Evolutionary conservation across 2,113 vertebrate genomes (phyloP).

Genomic region (Peromyscus polionotus): DNA sequence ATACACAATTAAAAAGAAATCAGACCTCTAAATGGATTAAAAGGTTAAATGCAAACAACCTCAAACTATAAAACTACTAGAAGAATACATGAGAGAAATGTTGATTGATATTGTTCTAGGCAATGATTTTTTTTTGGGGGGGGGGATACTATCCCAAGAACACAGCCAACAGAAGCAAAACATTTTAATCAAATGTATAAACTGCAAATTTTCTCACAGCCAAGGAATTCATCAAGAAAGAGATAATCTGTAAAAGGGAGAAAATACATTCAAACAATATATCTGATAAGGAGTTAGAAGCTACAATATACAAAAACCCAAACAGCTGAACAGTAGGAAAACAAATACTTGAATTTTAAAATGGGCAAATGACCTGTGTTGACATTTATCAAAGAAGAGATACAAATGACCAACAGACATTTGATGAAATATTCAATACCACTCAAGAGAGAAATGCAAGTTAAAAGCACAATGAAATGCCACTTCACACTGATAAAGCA

Average conservation of each 20-base stretch:
- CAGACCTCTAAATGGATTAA: neutral
- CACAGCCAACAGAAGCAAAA: neutral
- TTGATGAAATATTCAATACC: neutral
- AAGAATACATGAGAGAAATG: neutral
- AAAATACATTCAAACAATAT: neutral
- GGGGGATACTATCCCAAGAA: neutral
- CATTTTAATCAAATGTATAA: neutral
- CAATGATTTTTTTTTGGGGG: neutral
- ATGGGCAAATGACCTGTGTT: neutral
- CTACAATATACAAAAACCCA: neutral
- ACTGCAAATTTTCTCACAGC: neutral
- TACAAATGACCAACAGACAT: neutral
- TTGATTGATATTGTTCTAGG: neutral
- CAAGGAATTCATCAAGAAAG: neutral
- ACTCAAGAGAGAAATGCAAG: neutral
- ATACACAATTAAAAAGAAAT: neutral
- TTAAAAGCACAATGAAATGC: neutral
- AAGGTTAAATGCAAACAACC: neutral
- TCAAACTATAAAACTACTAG: neutral
- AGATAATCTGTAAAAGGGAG: neutral
- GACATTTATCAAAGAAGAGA: neutral
- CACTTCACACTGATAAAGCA: neutral
- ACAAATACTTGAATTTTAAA: neutral
- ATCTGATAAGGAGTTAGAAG: neutral
- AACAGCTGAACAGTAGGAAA: neutral